phyloP scores from a whole-genome alignment of 1,140 invertebrate genomes.

The Radopholus similis region DNA sequence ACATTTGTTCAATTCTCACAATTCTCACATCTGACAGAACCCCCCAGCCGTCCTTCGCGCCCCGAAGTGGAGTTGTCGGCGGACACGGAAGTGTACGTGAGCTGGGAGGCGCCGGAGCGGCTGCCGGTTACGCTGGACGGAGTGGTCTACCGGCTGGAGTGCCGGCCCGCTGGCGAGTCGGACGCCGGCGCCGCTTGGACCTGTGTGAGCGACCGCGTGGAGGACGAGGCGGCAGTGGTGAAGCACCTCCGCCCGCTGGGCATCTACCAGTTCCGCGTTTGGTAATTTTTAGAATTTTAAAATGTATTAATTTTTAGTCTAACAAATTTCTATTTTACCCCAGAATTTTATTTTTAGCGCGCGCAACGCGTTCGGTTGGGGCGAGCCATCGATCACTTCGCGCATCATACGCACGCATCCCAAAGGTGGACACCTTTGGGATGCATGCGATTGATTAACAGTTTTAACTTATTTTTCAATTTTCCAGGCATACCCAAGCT shows the following conservation, averaged over 20 bases:
- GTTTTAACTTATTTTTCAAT: slow-evolving; percentile 18
- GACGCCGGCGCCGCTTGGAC: slow-evolving; percentile 68
- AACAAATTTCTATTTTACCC: no score
- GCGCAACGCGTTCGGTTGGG: slow-evolving; percentile 77
- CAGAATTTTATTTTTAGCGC: no score
- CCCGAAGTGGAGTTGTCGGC: slow-evolving; percentile 78
- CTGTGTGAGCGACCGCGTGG: slow-evolving; percentile 79
- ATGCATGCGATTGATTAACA: no score
- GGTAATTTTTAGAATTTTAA: no score
- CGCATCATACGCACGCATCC: slow-evolving; percentile 60
- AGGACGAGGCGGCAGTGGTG: slow-evolving; percentile 85
- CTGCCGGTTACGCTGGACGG: slow-evolving; percentile 69
- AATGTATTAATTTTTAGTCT: no score
- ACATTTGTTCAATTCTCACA: neutral
- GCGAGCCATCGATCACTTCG: slow-evolving; percentile 63
- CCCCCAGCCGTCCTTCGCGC: slow-evolving; percentile 78
- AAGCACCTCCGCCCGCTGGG: slow-evolving; percentile 70
- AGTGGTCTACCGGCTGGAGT: slow-evolving; percentile 72
- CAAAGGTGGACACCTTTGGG: no score
- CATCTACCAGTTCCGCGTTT: slow-evolving; percentile 75
- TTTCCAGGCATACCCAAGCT: slow-evolving; percentile 47
- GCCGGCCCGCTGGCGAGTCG: slow-evolving; percentile 63
- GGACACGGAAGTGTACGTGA: slow-evolving; percentile 77
- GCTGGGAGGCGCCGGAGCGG: slow-evolving; percentile 70
- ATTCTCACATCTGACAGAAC: slow-evolving; percentile 65